Evolutionary conservation across 2,888 invertebrate species (phyloP).

Genomic region (Phrixothrix hirtus): DNA sequence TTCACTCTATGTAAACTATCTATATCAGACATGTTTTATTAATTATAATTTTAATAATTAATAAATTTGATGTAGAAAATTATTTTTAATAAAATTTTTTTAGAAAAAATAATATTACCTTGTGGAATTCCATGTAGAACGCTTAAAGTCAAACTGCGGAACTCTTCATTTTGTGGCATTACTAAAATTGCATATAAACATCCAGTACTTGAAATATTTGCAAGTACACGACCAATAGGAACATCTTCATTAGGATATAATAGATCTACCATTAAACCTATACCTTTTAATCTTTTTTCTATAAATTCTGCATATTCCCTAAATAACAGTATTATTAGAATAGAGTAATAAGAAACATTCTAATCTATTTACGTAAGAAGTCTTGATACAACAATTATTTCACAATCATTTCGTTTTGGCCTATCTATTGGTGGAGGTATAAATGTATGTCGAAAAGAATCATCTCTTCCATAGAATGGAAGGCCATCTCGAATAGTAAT

Average conservation of each 20-base stretch:
- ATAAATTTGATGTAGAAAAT: not conserved
- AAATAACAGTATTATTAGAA: slow-evolving; percentile 23
- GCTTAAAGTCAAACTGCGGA: slow-evolving; percentile 85
- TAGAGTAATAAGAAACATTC: not conserved
- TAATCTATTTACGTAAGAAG: slow-evolving; percentile 71
- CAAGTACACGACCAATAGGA: slow-evolving; percentile 75
- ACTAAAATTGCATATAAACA: slow-evolving; percentile 88
- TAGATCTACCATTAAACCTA: slow-evolving; percentile 81
- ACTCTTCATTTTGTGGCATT: slow-evolving; percentile 82
- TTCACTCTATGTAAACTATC: too few relatives aligned
- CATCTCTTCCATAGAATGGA: slow-evolving; percentile 45
- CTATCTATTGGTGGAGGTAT: slow-evolving; percentile 49
- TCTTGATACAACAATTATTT: slow-evolving; percentile 86
- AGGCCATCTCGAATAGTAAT: not conserved
- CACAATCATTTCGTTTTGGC: slow-evolving; percentile 81
- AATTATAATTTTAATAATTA: too few relatives aligned
- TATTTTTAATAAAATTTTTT: not conserved
- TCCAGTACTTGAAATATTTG: slow-evolving; percentile 86
- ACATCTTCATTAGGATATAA: slow-evolving; percentile 92
- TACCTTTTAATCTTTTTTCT: slow-evolving; percentile 75
- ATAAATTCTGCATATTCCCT: slow-evolving; percentile 89
- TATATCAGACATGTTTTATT: too few relatives aligned
- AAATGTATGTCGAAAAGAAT: slow-evolving; percentile 47
- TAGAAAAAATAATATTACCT: slow-evolving; percentile 61
- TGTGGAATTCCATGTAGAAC: slow-evolving; percentile 89